Base-by-base conservation (phyloP, 2,888 invertebrate species). In the Sphinx pinastri region DNA sequence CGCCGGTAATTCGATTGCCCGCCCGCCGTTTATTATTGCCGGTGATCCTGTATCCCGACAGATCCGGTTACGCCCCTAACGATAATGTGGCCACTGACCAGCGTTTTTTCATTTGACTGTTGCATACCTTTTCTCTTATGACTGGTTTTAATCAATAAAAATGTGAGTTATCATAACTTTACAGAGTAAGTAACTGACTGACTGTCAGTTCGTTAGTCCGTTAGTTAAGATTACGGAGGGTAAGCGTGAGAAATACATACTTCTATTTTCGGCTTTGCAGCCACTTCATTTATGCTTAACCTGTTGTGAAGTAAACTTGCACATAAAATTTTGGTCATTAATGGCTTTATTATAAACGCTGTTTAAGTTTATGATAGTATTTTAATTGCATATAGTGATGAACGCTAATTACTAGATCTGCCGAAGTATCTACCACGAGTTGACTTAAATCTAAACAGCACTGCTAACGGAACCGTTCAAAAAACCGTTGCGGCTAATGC, bases 1-100 rank as follows among this genome's bases (percentile, higher is more conserved):
- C 71, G 49, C 69, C 84, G 84, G 86, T 90, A 89, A 90, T 88
- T 88, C 79, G 83, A 89, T 90, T 88, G 85, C 84, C 78, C 78
- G 83, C 77, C 73, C 79, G 78, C 79, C 83, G 84, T 86, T 84
- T 85, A 87, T 84, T 85, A 86, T 84, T 82, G 81, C 84, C 82
- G 81, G 80, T 79, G 82, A 81, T 80, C 82, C 79, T 84, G 83
- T 86, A 88, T 85, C 86, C 86, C 83, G 81, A 72, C 77, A 80
- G 80, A 83, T 83, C 85, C 86, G 83, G 85, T 84, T 86, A 84
- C 80, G 76, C 73, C 77, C 75, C 76, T 80, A 79, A 84, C 84
- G 84, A 85, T 82, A 85, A 80, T 76, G 81, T 78, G 79, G 76
- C 73, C 77, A 77, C 77, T 79, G 77, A 74, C 77, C 73, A 75